Base-by-base conservation (phyloP, 2,888 invertebrate species). In the Brachynemurus nebulosus region DNA sequence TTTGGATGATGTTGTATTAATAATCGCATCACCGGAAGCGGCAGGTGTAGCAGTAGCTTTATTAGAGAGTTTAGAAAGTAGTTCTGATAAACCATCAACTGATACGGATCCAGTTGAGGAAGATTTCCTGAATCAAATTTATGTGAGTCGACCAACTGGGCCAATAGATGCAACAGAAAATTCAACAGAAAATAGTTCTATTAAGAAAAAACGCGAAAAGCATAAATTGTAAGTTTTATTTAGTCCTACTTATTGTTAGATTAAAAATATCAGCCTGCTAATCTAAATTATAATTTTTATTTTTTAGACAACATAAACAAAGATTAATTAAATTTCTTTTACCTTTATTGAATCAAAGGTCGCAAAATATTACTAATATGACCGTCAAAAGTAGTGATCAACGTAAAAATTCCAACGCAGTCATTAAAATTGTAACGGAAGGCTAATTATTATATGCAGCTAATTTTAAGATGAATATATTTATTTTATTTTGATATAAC, bases 1-100 rank as follows among this genome's bases (percentile, higher is more conserved):
- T 57, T 68, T 86, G 40, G 76, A 79, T 53, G 81, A 78, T 11
- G 67, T 82, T n/a, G 70, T 78, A 11, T 62, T 82, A 23, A 75
- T 79, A 2, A 65, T 78, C 34, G 76, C 78, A 1, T 78, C 80
- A 0, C 72, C 72, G 1, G 78, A 78, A 42, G 65, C 72, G 11
- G n/a, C 38, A 25, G 44, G 16, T 11, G 78, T 78, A 42, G 65
- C 72, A n/a, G n/a, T 44, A 25, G 44, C 20, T 11, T 16, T 19
- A 8, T 16, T 19, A n/a, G 23, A 11, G 11, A 14, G 33, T 1
- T 50, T 48, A 3, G 52, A 50, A 12, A 53, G 53, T 21, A 54
- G 50, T n/a, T 48, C 50, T 42, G 47, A 52, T 42, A 45, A 51
- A 42, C 39, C 43, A 36, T 38, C 43, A 38, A 46, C 42, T 17